These are phyloP conservation scores for Eclectus roratus DNA, from an alignment of 2,113 vertebrate genomes.

Conservation along the genomic window DNA sequence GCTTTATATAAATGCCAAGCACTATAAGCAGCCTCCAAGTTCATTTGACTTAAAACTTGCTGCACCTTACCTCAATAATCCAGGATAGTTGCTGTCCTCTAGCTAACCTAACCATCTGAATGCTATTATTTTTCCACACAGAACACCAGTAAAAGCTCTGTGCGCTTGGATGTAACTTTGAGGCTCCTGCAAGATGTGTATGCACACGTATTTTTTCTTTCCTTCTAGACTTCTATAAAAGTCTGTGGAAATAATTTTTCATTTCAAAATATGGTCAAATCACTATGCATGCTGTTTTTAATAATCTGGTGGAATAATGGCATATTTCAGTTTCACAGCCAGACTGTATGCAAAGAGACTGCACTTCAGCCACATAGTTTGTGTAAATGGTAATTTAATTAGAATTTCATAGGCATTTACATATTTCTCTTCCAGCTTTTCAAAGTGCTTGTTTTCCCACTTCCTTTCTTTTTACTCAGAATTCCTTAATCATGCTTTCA, in stretches of 20 bases:
- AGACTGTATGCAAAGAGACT: background rate
- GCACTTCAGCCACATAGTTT: background rate
- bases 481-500: background rate
- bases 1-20: slow-evolving; percentile 55
- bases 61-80: background rate
- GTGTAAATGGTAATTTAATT: background rate
- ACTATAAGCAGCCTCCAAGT: slow-evolving; percentile 21
- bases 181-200: background rate
- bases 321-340: background rate
- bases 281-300: background rate
- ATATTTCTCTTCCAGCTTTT: background rate
- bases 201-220: background rate
- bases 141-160: background rate
- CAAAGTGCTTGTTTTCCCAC: background rate
- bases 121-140: background rate
- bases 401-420: background rate
- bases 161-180: background rate
- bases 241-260: background rate
- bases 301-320: background rate
- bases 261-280: background rate
- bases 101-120: background rate
- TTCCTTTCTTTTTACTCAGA: background rate
- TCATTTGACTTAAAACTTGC: slow-evolving; percentile 21
- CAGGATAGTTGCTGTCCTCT: background rate
- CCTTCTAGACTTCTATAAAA: background rate